Evolutionary conservation across 2,888 invertebrate species (phyloP).

Genomic region (Pseudanteris insignis): DNA sequence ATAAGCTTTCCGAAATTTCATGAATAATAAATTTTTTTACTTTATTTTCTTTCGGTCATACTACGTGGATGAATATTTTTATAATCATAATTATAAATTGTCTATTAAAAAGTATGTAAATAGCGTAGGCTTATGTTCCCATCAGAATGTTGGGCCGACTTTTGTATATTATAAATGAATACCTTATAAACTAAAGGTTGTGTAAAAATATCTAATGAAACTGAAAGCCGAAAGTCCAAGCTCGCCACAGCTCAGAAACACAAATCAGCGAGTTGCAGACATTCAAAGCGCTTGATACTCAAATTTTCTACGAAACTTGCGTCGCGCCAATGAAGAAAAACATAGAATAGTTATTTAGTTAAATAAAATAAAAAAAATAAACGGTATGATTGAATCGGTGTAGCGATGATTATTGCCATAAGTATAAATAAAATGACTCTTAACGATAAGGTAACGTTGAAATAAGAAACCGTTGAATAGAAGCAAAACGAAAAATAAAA

Average conservation of each 20-base stretch:
- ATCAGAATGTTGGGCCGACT: constrained; percentile 6
- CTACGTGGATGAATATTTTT: constrained; percentile 21
- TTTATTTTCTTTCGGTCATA: constrained; percentile 12
- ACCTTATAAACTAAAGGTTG: constrained; percentile 6
- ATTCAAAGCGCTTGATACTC: constrained; percentile 5
- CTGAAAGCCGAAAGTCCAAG: not conserved
- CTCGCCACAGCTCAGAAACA: constrained; percentile 10
- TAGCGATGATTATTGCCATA: constrained; percentile 47
- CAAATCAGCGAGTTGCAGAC: constrained; percentile 3
- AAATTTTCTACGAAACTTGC: constrained; percentile 44
- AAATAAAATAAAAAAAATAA: constrained; percentile 47
- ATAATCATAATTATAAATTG: constrained; percentile 12
- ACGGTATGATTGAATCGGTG: constrained; percentile 48
- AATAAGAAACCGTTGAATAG: constrained; percentile 16
- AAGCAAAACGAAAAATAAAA: constrained; percentile 6
- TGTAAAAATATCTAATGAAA: constrained; percentile 6
- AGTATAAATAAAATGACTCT: constrained; percentile 44
- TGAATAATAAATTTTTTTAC: not conserved
- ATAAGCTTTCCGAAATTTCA: constrained; percentile 7
- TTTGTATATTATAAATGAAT: constrained; percentile 7
- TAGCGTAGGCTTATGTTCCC: constrained; percentile 14
- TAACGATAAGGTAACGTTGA: constrained; percentile 46
- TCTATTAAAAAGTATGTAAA: constrained; percentile 14
- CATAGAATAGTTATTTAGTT: constrained; percentile 44
- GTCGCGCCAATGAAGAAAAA: constrained; percentile 50